Evolutionary conservation across 2,113 vertebrate species (phyloP), one percentile per base, ranked within the genome.

Genomic region (Dromiciops gliroides): DNA sequence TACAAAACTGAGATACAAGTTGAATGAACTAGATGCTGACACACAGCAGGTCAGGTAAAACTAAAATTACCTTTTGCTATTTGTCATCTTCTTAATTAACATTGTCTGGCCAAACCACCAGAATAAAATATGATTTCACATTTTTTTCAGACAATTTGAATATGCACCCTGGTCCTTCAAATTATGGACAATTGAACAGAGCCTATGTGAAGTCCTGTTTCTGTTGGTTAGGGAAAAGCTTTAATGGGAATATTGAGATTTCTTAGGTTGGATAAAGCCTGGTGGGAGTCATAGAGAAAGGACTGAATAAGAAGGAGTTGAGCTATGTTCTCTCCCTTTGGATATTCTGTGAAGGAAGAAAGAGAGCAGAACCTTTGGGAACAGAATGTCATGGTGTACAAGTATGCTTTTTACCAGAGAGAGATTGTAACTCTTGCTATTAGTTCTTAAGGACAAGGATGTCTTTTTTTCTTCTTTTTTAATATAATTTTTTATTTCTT

Each of bases 51-150:
- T 97, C 92, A 53, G 49, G 48, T 51, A 94, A 97, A 97, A 96
- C 51, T 95, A 94, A 97, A 98, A 97, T 97, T 93, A 96, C 94
- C 92, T 97, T 96, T 96, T 92, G 67, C 88, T 95, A 90, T 97
- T 96, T 97, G 50, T 94, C 89, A 83, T 92, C 67, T 93, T 96
- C 50, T 56, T 97, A 97, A 97, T 98, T 97, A 98, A 98, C 92
- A 88, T 92, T 96, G 91, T 97, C 90, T 95, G 94, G 89, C 88
- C 95, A 97, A 97, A 96, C 93, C 94, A 89, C 83, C 24, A 91
- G 93, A 90, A 92, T 89, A 51, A 51, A 97, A 94, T 96, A 93
- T 97, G 97, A 97, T 96, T 97, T 97, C 97, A 97, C 95, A 95
- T 83, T 93, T 96, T 93, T 92, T 94, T 28, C 89, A 83, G 44